These are phyloP conservation scores for Octodon degus DNA, from an alignment of 2,113 vertebrate genomes.

Conservation along the genomic window DNA sequence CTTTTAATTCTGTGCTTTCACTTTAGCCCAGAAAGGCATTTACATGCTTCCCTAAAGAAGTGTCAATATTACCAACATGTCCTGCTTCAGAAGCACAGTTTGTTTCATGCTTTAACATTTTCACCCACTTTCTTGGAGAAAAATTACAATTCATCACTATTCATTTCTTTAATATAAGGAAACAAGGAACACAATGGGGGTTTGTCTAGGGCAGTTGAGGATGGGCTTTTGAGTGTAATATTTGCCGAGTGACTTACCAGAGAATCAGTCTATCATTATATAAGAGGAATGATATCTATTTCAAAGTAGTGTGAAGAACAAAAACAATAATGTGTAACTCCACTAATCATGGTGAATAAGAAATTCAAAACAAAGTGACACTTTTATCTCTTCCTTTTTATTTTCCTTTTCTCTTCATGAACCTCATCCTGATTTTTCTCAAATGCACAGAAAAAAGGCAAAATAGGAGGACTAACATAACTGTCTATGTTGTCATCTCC, in stretches of 20 bases:
- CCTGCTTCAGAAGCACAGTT: neutral
- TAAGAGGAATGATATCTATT: neutral
- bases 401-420: neutral
- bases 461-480: neutral
- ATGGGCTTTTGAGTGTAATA: neutral
- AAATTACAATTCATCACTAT: constrained; percentile 9
- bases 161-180: neutral
- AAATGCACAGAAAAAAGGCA: neutral
- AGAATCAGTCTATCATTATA: neutral
- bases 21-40: neutral
- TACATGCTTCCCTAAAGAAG: neutral
- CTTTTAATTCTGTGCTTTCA: constrained; percentile 68
- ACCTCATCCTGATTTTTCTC: neutral
- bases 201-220: neutral
- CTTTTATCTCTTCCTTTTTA: no score
- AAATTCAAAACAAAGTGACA: neutral
- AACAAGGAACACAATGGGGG: neutral
- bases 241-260: neutral
- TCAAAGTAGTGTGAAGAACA: neutral
- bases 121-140: neutral
- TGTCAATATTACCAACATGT: neutral
- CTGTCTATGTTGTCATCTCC: neutral
- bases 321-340: neutral
- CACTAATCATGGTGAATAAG: neutral
- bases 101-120: neutral